Evolutionary conservation across 1,140 invertebrate species (phyloP).

Genomic region (Aphidius gifuensis): DNA sequence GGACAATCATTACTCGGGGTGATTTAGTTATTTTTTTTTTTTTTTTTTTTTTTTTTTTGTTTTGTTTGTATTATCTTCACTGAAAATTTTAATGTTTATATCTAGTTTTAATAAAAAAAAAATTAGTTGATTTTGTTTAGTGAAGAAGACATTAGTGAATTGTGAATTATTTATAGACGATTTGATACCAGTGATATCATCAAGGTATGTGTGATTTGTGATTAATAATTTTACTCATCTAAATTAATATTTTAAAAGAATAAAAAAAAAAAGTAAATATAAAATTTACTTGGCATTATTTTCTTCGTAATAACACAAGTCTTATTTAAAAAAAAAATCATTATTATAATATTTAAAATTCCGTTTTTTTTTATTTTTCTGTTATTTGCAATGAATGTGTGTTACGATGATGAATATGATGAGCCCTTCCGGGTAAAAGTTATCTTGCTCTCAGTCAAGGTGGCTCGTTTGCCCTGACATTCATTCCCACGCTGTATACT

Average conservation of each 20-base stretch:
- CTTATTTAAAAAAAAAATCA: too few relatives aligned
- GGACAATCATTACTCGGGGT: slow-evolving; percentile 5
- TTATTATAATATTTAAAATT: too few relatives aligned
- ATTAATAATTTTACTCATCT: neutral
- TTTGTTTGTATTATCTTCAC: neutral
- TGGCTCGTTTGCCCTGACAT: slow-evolving; percentile 1
- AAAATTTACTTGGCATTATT: too few relatives aligned
- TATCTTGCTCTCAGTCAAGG: neutral
- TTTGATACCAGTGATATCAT: slow-evolving; percentile 31
- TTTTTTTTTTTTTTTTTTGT: slow-evolving; percentile 8
- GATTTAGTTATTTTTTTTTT: slow-evolving; percentile 17
- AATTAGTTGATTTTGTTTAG: neutral
- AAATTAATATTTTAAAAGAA: neutral
- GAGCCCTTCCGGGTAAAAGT: too few relatives aligned
- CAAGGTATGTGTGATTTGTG: slow-evolving; percentile 35
- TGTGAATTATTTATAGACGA: slow-evolving; percentile 2
- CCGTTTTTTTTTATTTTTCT: too few relatives aligned
- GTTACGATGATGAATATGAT: too few relatives aligned
- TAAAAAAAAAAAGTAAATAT: too few relatives aligned
- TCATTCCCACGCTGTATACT: slow-evolving; percentile 29
- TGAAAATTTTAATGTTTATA: neutral
- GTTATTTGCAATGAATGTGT: too few relatives aligned
- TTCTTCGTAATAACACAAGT: too few relatives aligned
- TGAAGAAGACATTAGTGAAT: neutral
- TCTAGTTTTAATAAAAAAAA: slow-evolving; percentile 1